A percentile compares a stretch with the other conserved stretches of the same genome.
Conservation (phyloP, 2,797 vertebrate genomes). For the Fistularia commersonii region DNA sequence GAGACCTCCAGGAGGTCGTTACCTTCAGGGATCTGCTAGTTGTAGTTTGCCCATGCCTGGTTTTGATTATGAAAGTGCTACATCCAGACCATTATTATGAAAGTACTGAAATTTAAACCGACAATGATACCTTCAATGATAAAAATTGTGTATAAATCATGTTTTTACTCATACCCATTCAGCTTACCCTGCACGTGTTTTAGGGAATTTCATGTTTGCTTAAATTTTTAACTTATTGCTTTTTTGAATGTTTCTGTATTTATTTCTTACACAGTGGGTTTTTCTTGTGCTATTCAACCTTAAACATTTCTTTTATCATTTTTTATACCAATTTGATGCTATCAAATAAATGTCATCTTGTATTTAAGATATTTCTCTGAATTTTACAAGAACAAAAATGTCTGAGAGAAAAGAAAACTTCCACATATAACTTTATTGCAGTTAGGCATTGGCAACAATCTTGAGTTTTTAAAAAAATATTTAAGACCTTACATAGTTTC, state of each 20-base stretch:
- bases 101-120: no score
- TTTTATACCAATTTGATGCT: conserved; percentile 47
- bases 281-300: conserved; percentile 23
- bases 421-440: conserved; percentile 62
- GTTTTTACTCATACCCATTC: no score
- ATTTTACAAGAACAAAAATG: conserved; percentile 8
- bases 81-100: no score
- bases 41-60: no score
- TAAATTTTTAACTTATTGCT: conserved; percentile 38
- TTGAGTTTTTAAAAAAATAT: conserved; percentile 37
- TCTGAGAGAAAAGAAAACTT: background rate
- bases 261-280: conserved; percentile 16
- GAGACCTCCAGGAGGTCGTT: no score
- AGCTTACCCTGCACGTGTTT: no score
- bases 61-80: no score
- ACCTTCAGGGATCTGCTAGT: no score
- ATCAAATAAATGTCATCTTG: conserved; percentile 20
- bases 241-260: conserved; percentile 26
- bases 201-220: no score
- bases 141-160: no score
- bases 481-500: conserved; percentile 14
- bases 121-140: no score
- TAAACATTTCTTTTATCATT: conserved; percentile 39
- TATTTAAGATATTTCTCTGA: conserved; percentile 44
- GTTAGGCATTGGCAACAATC: conserved; percentile 39